Conservation (phyloP, 92 coral and sea anemone genomes). For the Palythoa heliodiscus region DNA sequence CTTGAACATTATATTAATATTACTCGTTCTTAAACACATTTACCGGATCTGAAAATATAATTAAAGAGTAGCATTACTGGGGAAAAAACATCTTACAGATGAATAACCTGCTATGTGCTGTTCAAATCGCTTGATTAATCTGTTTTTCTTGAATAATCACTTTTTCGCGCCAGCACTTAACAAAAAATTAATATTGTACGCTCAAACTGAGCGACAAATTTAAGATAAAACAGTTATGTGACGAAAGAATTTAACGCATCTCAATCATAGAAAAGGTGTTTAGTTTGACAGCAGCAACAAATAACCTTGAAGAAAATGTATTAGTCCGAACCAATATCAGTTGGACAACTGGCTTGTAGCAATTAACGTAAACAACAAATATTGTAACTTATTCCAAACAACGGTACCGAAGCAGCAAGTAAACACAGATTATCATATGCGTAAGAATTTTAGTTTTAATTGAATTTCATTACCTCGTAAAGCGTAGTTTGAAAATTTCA, state of each 20-base stretch:
- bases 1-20: background rate
- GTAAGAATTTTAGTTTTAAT: background rate
- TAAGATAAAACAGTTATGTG: background rate
- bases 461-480: background rate
- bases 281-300: background rate
- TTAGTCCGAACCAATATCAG: background rate
- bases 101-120: background rate
- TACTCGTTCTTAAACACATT: too few relatives aligned
- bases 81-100: background rate
- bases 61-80: background rate
- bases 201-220: background rate
- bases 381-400: conserved; percentile 1
- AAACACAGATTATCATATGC: background rate
- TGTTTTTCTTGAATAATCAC: background rate
- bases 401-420: background rate
- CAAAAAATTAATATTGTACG: too few relatives aligned
- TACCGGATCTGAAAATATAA: too few relatives aligned
- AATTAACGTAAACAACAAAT: conserved; percentile 4
- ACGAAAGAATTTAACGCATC: background rate
- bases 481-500: background rate
- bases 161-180: background rate
- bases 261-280: background rate
- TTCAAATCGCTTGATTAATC: background rate
- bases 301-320: background rate
- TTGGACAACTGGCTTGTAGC: conserved; percentile 10